These are phyloP conservation scores for Zaprionus nigranus DNA, from an alignment of 1,140 invertebrate species.

Conservation along the genomic window DNA sequence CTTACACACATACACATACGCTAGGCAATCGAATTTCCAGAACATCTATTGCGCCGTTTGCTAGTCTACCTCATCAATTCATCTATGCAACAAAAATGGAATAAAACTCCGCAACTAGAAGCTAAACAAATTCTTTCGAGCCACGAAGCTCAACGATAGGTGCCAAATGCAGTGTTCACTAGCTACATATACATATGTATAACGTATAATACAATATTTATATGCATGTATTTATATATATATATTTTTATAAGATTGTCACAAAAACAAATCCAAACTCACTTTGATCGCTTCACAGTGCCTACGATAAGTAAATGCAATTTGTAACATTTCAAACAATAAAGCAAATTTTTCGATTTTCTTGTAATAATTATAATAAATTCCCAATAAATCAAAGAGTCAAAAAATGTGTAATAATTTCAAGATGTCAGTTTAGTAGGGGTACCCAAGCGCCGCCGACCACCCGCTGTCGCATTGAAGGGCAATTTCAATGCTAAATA, in stretches of 20 bases:
- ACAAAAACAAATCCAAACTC: conserved; percentile 24
- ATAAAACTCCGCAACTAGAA: not conserved
- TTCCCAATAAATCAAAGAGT: conserved; percentile 31
- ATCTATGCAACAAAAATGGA: conserved; percentile 11
- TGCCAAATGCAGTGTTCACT: conserved; percentile 56
- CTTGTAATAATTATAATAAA: conserved; percentile 44
- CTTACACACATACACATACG: conserved; percentile 29
- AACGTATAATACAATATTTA: conserved; percentile 26
- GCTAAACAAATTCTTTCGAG: not conserved
- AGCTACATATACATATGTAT: conserved; percentile 17
- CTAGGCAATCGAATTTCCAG: conserved; percentile 62
- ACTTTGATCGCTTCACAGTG: conserved; percentile 12
- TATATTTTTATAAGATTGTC: conserved; percentile 38
- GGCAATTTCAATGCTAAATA: conserved; percentile 54
- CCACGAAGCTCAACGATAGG: conserved; percentile 33
- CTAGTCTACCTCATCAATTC: conserved; percentile 63
- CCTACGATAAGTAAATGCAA: conserved; percentile 30
- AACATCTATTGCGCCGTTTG: conserved; percentile 48
- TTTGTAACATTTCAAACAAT: conserved; percentile 46
- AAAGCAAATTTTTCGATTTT: conserved; percentile 37
- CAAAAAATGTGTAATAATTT: not conserved
- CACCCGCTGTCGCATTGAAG: conserved; percentile 41
- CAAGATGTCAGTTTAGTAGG: not conserved
- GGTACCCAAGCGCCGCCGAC: too few species aligned
- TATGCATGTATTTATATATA: conserved; percentile 38